Evolutionary conservation across 2,797 vertebrate genomes (phyloP), one percentile per base, ranked within the genome.

Genomic region (Diceros bicornis): DNA sequence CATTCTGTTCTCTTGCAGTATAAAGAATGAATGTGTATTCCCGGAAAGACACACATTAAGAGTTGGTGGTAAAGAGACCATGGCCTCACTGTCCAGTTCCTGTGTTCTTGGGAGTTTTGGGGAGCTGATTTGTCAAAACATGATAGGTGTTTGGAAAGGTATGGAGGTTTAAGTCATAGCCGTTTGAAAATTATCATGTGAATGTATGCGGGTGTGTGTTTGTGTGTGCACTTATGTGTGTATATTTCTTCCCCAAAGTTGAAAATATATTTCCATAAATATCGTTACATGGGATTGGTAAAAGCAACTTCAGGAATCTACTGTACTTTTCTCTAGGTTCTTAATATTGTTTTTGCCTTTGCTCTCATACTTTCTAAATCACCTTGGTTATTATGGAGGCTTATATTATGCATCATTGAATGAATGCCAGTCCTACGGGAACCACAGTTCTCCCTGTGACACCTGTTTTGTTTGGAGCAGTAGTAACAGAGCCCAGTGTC

Each of bases 111-210:
- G 82, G n/a, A 59, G 41, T 16, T 57, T 37, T 61, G 13, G 50
- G 13, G 50, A 52, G 21, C 10, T 14, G 50, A 62, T 41, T 27
- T 69, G 75, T 50, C 75, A 79, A 34, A 68, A 25, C 21, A 13
- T 9, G 44, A 75, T 25, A 72, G 62, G 87, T 59, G 34, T 50
- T 85, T 25, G 83, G 85, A 95, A 86, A 59, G 32, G n/a, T 27
- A 41, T 90, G 29, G 27, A 82, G 10, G 41, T 61, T 90, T 41
- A n/a, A 23, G 4, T 55, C 20, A 50, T 10, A 57, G 59, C 64
- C n/a, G 41, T 75, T 47, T 29, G 34, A 64, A 41, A 61, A 34
- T 34, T 20, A 34, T 7, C n/a, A 7, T 68, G 25, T 20, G 69
- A 37, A 10, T 29, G 12, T 55, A 20, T 18, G 9, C 47, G 32